phyloP scores from a whole-genome alignment of 2,113 vertebrate species.

The Atractosteus spatula region DNA sequence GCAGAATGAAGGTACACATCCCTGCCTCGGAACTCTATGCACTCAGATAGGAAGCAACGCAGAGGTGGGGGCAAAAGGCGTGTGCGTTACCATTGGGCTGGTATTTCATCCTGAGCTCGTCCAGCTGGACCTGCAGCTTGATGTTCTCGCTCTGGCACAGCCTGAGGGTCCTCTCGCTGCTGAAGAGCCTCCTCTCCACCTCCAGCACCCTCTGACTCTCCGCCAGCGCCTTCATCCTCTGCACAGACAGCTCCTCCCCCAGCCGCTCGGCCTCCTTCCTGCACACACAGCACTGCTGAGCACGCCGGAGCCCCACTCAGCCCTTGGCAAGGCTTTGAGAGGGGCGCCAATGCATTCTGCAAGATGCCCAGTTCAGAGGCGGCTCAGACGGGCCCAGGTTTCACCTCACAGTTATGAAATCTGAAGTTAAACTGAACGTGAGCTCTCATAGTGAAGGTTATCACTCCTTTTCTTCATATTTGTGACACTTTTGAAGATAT shows the following conservation, averaged over 20 bases:
- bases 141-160: slow-evolving; percentile 84
- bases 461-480: too few relatives aligned
- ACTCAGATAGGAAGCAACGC: too few relatives aligned
- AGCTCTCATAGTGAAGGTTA: too few relatives aligned
- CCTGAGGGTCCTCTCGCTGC: slow-evolving; percentile 76
- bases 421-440: too few relatives aligned
- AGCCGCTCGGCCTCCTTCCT: slow-evolving; percentile 81
- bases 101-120: slow-evolving; percentile 86
- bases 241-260: slow-evolving; percentile 82
- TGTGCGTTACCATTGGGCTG: slow-evolving; percentile 77
- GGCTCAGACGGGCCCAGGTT: too few relatives aligned
- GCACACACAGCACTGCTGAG: slow-evolving; percentile 13
- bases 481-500: too few relatives aligned
- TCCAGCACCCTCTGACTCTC: slow-evolving; percentile 92
- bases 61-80: too few relatives aligned
- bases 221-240: slow-evolving; percentile 88
- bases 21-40: not conserved
- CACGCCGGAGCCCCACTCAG: too few relatives aligned
- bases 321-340: too few relatives aligned
- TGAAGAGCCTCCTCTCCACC: slow-evolving; percentile 88
- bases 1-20: slow-evolving; percentile 85
- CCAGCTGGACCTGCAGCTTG: slow-evolving; percentile 77
- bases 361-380: too few relatives aligned
- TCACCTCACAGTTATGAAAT: too few relatives aligned
- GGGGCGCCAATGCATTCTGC: too few relatives aligned